Evolutionary conservation across 2,797 vertebrate species (phyloP), one percentile per base, ranked within the genome.

Genomic region (Microtus californicus): DNA sequence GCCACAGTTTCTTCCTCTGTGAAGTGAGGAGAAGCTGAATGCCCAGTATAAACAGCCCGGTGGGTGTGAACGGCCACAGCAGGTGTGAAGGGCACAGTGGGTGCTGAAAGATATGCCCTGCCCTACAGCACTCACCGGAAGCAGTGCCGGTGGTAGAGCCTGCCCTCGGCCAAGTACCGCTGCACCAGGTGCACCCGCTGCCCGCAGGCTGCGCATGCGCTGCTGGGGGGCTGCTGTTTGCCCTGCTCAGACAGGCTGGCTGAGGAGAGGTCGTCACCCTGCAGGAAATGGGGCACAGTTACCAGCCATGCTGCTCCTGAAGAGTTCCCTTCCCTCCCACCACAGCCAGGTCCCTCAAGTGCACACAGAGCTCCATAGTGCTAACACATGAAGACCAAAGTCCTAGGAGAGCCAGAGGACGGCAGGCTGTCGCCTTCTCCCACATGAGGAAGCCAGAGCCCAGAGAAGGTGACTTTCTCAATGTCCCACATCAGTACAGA

Each of bases 111-210:
- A 21, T n/a, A 29, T 1, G 40, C n/a, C 67, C 67, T 40, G 83
- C 45, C 63, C 48, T 21, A 10, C 14, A 25, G 29, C 88, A 0
- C 97, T 23, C 97, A 99, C 99, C 99, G 99, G 98, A 99, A 99
- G 97, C 99, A 99, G 98, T 99, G 99, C 77, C 99, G 99, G 97
- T 99, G 99, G 98, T 99, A 99, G 80, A 99, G 99, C 97, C 98
- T 99, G 96, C 99, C 99, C 13, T 99, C 99, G 0, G 98, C 99
- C 97, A 99, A 98, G 98, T 99, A 99, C 92, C 99, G 99, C 98
- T 99, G 99, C 96, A 99, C 99, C 98, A 99, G 98, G 94, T 99
- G 99, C 87, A 99, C 99, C 0, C 99, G 99, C 96, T 99, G 99
- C 97, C 98, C 98, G 97, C 99, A 99, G 98, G 99, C 98, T 0